Percentiles rank a stretch among this genome's conserved stretches.
Evolutionary conservation across 2,797 vertebrate species (phyloP).

Genomic region (Mionectes olivaceus): DNA sequence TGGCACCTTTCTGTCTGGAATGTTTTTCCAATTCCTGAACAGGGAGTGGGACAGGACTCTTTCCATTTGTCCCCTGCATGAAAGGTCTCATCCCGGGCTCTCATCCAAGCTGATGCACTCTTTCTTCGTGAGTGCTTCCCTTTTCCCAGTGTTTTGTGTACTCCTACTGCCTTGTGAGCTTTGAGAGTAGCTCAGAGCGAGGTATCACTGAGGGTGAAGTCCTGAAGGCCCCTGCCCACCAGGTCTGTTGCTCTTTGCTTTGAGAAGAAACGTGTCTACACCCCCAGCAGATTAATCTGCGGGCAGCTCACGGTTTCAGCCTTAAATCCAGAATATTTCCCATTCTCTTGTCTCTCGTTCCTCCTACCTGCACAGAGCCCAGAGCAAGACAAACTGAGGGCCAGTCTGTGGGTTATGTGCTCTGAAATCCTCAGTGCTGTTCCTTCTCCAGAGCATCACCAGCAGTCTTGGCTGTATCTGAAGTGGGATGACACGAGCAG

Average conservation of each 20-base stretch:
- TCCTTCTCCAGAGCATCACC: not conserved
- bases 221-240: not conserved
- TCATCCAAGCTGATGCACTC: not conserved
- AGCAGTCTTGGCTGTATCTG: not conserved
- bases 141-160: not conserved
- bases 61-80: not conserved
- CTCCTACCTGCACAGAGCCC: not conserved
- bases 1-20: not conserved
- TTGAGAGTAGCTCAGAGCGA: fast-evolving
- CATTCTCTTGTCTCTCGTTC: not conserved
- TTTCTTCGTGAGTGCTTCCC: not conserved
- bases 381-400: not conserved
- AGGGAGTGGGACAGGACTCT: not conserved
- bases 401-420: not conserved
- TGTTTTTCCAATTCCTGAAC: not conserved
- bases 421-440: not conserved
- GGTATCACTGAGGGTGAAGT: not conserved
- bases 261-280: not conserved
- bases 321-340: not conserved
- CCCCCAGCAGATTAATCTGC: not conserved
- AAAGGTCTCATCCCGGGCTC: not conserved
- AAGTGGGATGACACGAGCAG: not conserved
- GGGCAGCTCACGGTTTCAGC: not conserved
- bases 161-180: not conserved
- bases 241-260: not conserved